Evolutionary conservation across 2,888 invertebrate genomes (phyloP).

Genomic region (Entomobrya multifasciata): DNA sequence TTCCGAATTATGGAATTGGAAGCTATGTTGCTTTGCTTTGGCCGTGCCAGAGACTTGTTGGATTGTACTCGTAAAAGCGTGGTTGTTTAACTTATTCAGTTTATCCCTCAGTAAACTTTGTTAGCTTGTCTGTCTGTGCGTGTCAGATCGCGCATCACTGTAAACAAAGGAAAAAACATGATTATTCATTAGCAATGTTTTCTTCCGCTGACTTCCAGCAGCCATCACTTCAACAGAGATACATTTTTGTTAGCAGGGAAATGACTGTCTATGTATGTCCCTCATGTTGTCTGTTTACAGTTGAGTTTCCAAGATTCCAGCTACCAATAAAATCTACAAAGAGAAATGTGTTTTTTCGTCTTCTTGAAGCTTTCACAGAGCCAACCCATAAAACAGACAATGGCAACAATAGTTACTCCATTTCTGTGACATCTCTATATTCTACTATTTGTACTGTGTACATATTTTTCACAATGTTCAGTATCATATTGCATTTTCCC

Average conservation of each 20-base stretch:
- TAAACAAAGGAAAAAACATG: slow-evolving; percentile 8
- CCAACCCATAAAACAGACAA: not conserved
- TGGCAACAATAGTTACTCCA: not conserved
- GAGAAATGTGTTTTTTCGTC: slow-evolving; percentile 2
- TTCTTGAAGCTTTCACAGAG: not conserved
- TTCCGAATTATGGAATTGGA: not conserved
- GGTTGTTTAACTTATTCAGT: slow-evolving; percentile 9
- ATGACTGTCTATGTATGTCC: not conserved
- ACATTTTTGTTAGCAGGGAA: not conserved
- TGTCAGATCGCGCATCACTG: not conserved
- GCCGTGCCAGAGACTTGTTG: too few species aligned
- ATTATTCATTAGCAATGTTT: slow-evolving; percentile 46
- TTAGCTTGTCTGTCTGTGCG: slow-evolving; percentile 4
- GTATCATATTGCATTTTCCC: not conserved
- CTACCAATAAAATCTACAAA: too few species aligned
- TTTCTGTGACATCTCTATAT: not conserved
- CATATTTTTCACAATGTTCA: not conserved
- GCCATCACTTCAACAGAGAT: not conserved
- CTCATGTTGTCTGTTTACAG: slow-evolving; percentile 6
- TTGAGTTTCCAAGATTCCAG: not conserved
- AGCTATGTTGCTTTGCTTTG: too few species aligned
- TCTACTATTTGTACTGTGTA: not conserved
- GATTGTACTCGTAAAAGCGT: too few species aligned
- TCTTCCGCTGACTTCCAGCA: not conserved
- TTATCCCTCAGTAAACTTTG: not conserved